A percentile compares a stretch with the other conserved stretches of the same genome.
phyloP scores from a whole-genome alignment of 2,797 vertebrate genomes.

The Acrossocheilus fasciatus region DNA sequence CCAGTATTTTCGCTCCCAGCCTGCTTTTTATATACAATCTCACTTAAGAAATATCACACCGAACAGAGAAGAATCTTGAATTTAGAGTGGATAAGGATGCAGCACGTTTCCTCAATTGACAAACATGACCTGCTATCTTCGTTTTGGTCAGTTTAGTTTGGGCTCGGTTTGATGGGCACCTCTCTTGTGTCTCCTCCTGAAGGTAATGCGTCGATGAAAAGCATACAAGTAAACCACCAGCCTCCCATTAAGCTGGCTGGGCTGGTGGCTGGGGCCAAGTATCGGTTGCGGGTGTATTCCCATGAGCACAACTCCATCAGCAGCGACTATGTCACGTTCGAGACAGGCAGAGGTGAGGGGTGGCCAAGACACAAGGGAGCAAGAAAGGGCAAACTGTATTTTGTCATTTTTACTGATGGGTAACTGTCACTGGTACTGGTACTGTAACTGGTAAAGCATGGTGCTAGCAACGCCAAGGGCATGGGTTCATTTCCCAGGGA shows the following conservation, averaged over 20 bases:
- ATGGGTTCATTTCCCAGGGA: background rate
- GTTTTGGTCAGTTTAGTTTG: conserved; percentile 43
- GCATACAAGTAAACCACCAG: conserved; percentile 83
- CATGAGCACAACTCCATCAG: conserved; percentile 88
- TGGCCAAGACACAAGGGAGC: conserved; percentile 35
- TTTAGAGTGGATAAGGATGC: conserved; percentile 17
- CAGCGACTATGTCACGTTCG: conserved; percentile 90
- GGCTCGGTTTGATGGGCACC: conserved; percentile 81
- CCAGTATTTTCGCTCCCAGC: conserved; percentile 39
- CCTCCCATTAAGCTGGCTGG: conserved; percentile 87
- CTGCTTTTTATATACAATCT: conserved; percentile 24
- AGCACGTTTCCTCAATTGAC: conserved; percentile 68
- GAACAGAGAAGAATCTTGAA: background rate
- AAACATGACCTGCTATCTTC: conserved; percentile 56
- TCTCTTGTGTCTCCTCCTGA: conserved; percentile 88
- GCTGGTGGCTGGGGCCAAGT: conserved; percentile 91
- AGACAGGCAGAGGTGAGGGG: conserved; percentile 97
- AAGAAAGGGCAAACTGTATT: background rate
- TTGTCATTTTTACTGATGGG: background rate
- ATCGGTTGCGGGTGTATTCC: conserved; percentile 95
- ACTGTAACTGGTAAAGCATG: background rate
- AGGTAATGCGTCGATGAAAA: conserved; percentile 92
- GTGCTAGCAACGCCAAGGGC: background rate
- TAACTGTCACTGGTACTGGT: background rate
- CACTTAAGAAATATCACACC: background rate